Evolutionary conservation across 1,140 invertebrate species (phyloP), one percentile per base, ranked within the genome.

Genomic region (Neodiprion virginianus): DNA sequence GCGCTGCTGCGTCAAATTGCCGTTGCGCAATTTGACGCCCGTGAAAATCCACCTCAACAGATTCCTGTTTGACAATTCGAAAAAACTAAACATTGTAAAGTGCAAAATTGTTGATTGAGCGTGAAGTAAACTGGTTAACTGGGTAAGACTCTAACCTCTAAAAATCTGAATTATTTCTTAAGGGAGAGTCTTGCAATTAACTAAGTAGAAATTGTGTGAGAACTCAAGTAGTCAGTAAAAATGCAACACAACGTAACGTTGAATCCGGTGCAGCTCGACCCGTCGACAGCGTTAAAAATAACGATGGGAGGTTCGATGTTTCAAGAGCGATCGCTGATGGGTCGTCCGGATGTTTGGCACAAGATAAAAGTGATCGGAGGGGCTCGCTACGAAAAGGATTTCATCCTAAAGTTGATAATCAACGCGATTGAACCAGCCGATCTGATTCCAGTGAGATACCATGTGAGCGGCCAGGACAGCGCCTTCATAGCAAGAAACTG

Each of bases 401-500:
- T 77, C n/a, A 81, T 90, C 12, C 75, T 91, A 28, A 86, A 85
- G 79, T 82, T 85, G 14, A 88, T 91, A 53, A 71, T 91, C n/a
- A 83, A 84, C 49, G 79, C 87, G 12, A 83, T 89, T 1, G 83
- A 89, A 68, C 90, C 90, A 8, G 79, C 85, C 7, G 89, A 91
- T 72, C 79, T 91, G 5, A 88, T 91, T 53, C 90, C 90, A 10
- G 87, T 91, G 0, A 83, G 78, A n/a, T 91, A 88, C 81, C 83
- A 86, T 47, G 75, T 80, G 10, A 78, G 79, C 5, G 85, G 85
- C 1, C 78, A 83, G 3, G 83, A 87, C 67, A 82, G 86, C 0
- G 87, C 79, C 61, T 91, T 91, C 74, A 75, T 91, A 47, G 87
- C 87, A 5, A 83, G 89, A 71, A 90, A 90, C 76, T 91, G 90